Evolutionary conservation across 2,888 invertebrate species (phyloP), one percentile per base, ranked within the genome.

Genomic region (Campoplex capitator): DNA sequence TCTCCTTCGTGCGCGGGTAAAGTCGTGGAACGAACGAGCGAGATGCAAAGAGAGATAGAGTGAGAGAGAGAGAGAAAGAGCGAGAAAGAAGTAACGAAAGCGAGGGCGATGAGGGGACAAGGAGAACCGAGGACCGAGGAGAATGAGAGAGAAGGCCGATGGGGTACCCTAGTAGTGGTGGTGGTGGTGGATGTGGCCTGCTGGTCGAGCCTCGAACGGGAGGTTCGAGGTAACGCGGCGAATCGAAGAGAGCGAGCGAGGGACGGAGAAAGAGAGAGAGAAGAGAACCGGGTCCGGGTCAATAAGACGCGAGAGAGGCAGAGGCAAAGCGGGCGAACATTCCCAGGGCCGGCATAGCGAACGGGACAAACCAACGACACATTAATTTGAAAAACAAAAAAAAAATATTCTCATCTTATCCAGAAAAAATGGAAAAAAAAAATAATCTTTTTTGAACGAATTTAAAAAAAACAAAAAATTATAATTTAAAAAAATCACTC

Each of bases 221-320:
- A 87, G 85, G 87, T 84, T 84, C 88, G 90, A 85, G 88, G 88
- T 88, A 88, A 86, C 88, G 89, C 90, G 90, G 89, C 90, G 91
- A 91, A 91, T 91, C 92, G 90, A 91, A 91, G 90, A 90, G 90
- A 88, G 83, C 80, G 87, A 83, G 89, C 87, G 90, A 89, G 89
- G 83, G 76, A 86, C 86, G 80, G 88, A 88, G 89, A 85, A 88
- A 90, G 88, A 90, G 91, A 93, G 92, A 92, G 89, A 93, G 92
- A 91, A 91, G 92, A 92, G 92, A 93, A 94, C 93, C 94, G 93
- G 93, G 93, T 94, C 92, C 94, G 94, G 94, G 94, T 94, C 94
- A 94, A 94, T 94, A 94, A 94, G 94, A 94, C 94, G 93, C 91
- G 92, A 91, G 90, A 89, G 90, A 91, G 91, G 86, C 91, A 91